These are phyloP conservation scores for Andricus quercusramuli DNA, from an alignment of 2,888 invertebrate genomes.

Conservation along the genomic window DNA sequence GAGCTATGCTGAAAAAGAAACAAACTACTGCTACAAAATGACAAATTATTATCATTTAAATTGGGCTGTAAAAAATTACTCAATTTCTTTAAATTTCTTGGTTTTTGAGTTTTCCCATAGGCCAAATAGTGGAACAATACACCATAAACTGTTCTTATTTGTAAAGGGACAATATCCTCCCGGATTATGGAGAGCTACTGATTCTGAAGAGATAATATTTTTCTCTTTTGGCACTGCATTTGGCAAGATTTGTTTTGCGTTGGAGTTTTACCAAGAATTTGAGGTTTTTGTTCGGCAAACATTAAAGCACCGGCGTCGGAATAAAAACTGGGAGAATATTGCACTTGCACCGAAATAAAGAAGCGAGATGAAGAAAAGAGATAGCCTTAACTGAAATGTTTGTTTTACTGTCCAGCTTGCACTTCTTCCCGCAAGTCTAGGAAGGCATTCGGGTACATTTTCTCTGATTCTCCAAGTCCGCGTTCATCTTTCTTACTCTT, in stretches of 20 bases:
- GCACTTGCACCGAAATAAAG: slow-evolving; percentile 33
- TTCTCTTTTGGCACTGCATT: neutral
- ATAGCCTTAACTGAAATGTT: slow-evolving; percentile 38
- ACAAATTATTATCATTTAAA: no score
- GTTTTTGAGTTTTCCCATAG: no score
- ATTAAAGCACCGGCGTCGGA: slow-evolving; percentile 14
- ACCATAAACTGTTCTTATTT: neutral
- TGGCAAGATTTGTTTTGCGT: neutral
- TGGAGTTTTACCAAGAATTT: slow-evolving; percentile 29
- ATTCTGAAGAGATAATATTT: neutral
- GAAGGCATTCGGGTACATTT: neutral
- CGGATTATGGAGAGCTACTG: neutral
- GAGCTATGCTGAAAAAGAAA: neutral
- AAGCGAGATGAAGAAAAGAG: slow-evolving; percentile 16
- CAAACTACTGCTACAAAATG: neutral
- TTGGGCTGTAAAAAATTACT: no score
- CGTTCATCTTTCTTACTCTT: neutral
- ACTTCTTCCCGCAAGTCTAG: slow-evolving; percentile 19
- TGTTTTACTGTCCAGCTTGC: slow-evolving; percentile 8
- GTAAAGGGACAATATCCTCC: neutral
- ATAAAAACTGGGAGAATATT: slow-evolving; percentile 7
- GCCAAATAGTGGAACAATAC: no score
- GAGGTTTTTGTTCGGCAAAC: neutral
- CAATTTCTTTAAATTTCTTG: no score
- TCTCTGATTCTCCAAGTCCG: slow-evolving; percentile 1